Conservation (phyloP, 2,888 invertebrate genomes). For the Eurytoma californica region DNA sequence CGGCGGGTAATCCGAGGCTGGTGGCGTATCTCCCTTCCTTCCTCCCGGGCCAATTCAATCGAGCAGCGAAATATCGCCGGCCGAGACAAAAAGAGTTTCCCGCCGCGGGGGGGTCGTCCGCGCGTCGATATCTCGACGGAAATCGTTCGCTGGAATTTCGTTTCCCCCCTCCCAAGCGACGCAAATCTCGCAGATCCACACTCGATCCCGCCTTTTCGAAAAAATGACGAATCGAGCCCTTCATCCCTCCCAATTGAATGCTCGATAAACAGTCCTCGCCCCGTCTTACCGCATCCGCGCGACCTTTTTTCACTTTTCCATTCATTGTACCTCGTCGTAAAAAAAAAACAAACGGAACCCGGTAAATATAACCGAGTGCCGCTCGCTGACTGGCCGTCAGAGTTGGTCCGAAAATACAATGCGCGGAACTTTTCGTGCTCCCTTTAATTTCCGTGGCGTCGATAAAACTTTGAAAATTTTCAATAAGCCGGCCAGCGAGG, state of each 20-base stretch:
- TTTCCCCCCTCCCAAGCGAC: conserved; percentile 38
- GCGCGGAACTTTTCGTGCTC: too few species aligned
- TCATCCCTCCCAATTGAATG: too few species aligned
- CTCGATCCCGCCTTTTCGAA: background rate
- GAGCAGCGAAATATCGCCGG: conserved; percentile 53
- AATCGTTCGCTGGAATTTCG: conserved; percentile 61
- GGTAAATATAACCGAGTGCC: too few species aligned
- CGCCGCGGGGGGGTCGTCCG: background rate
- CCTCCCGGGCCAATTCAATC: conserved; percentile 47
- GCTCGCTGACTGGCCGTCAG: background rate
- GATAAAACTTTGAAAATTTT: background rate
- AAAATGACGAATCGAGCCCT: background rate
- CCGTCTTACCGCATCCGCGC: background rate
- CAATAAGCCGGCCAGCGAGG: background rate
- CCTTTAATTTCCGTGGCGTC: too few species aligned
- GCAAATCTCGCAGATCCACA: background rate
- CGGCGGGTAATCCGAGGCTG: conserved; percentile 7
- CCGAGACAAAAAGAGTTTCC: conserved; percentile 31
- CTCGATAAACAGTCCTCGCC: background rate
- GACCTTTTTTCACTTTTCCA: background rate
- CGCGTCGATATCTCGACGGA: conserved; percentile 59
- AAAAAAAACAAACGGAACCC: too few species aligned
- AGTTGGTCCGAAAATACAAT: background rate
- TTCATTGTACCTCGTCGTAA: background rate
- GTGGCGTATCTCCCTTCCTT: conserved; percentile 2